Evolutionary conservation across 2,888 invertebrate species (phyloP).

Genomic region (Drosophila kuntzei): DNA sequence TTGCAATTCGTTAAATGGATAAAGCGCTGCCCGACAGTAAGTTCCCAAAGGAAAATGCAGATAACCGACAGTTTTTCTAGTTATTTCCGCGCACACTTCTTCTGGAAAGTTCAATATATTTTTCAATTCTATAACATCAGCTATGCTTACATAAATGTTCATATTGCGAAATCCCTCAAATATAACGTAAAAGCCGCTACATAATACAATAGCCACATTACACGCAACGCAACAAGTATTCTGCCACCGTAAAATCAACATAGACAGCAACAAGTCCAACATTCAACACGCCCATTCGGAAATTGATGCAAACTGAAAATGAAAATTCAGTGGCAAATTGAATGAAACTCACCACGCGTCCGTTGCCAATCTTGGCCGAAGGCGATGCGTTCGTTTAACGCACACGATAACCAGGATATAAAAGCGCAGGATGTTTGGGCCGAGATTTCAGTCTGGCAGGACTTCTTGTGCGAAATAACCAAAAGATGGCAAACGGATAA

Average conservation of each 20-base stretch:
- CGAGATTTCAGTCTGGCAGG: slow-evolving; percentile 63
- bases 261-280: slow-evolving; percentile 6
- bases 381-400: slow-evolving; percentile 18
- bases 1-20: slow-evolving; percentile 61
- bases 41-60: slow-evolving; percentile 4
- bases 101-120: slow-evolving; percentile 1
- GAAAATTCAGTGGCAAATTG: slow-evolving; percentile 44
- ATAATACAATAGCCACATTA: slow-evolving; percentile 4
- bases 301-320: slow-evolving; percentile 41
- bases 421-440: slow-evolving; percentile 52
- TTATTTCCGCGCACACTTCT: background rate
- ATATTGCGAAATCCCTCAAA: slow-evolving; percentile 17
- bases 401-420: slow-evolving; percentile 49
- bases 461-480: slow-evolving; percentile 31
- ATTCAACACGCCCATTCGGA: slow-evolving; percentile 8
- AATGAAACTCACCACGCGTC: slow-evolving; percentile 63
- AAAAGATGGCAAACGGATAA: slow-evolving; percentile 10
- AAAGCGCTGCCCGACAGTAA: background rate
- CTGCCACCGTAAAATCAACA: background rate
- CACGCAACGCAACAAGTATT: slow-evolving; percentile 65
- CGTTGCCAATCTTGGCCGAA: slow-evolving; percentile 13
- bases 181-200: slow-evolving; percentile 10
- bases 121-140: background rate
- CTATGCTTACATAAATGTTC: slow-evolving; percentile 7
- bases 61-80: background rate